phyloP scores from a whole-genome alignment of 1,140 invertebrate species.

The Cotesia glomerata region DNA sequence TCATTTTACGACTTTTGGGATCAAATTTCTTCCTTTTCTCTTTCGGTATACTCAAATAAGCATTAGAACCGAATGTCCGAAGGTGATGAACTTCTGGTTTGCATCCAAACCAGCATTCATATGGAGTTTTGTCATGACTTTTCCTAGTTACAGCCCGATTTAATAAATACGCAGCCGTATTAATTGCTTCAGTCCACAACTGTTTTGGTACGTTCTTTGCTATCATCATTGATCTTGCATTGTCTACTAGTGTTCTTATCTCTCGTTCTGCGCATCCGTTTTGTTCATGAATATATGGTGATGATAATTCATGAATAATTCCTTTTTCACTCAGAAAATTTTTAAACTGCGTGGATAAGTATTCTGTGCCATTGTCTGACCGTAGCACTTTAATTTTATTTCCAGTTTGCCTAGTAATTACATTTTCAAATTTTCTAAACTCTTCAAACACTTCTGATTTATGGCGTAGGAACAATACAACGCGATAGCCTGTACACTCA shows the following conservation, averaged over 20 bases:
- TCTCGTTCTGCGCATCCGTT: constrained; percentile 29
- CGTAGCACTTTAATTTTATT: constrained; percentile 45
- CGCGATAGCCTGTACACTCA: constrained; percentile 46
- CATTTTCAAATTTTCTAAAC: constrained; percentile 44
- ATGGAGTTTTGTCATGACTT: constrained; percentile 52
- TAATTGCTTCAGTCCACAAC: constrained; percentile 59
- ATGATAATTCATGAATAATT: constrained; percentile 46
- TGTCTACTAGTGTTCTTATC: constrained; percentile 53
- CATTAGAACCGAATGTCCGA: constrained; percentile 54
- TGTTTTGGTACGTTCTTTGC: constrained; percentile 44
- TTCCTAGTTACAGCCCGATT: neutral
- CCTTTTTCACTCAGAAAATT: constrained; percentile 43
- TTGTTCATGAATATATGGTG: neutral
- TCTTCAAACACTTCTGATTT: constrained; percentile 49
- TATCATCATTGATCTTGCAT: constrained; percentile 50
- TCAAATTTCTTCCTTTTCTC: constrained; percentile 44
- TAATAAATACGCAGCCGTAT: constrained; percentile 46
- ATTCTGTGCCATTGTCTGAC: constrained; percentile 60
- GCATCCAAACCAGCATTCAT: constrained; percentile 53
- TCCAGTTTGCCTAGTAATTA: constrained; percentile 48
- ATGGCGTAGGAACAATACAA: constrained; percentile 54
- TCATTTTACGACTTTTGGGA: constrained; percentile 39
- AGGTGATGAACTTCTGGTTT: constrained; percentile 59
- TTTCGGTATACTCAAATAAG: constrained; percentile 46
- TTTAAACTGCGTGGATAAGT: constrained; percentile 46